Conservation (phyloP, 2,888 invertebrate genomes). For the Drosophila meridionalis region DNA sequence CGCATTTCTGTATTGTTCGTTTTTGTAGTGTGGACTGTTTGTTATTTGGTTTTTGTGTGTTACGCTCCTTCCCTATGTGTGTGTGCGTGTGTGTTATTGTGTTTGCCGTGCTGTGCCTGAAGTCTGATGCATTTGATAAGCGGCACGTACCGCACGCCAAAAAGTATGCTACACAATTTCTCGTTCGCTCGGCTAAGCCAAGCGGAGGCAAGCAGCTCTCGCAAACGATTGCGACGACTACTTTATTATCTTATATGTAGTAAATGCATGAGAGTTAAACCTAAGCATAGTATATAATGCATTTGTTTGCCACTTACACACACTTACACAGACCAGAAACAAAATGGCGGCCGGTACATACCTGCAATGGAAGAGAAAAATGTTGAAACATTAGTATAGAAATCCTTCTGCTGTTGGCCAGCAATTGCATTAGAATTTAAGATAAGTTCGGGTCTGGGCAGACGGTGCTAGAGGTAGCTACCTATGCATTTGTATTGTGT, state of each 20-base stretch:
- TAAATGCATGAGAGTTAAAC: conserved; percentile 35
- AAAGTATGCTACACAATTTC: conserved; percentile 57
- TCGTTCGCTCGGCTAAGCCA: conserved; percentile 46
- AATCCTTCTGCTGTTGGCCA: conserved; percentile 50
- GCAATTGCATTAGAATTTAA: conserved; percentile 76
- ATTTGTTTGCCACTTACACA: conserved; percentile 70
- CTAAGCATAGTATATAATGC: conserved; percentile 50
- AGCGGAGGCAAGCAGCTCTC: conserved; percentile 32
- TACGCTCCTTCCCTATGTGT: neutral
- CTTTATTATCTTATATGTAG: conserved; percentile 64
- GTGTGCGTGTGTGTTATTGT: conserved; percentile 9
- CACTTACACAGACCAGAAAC: conserved; percentile 33
- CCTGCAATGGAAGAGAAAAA: conserved; percentile 64
- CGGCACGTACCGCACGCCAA: conserved; percentile 73
- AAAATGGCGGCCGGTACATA: conserved; percentile 70
- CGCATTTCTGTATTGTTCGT: conserved; percentile 27
- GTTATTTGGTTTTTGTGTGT: conserved; percentile 17
- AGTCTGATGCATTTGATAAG: conserved; percentile 77
- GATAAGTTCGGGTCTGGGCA: conserved; percentile 58
- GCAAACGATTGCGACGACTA: conserved; percentile 59
- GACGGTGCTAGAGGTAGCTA: neutral
- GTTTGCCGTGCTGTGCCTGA: conserved; percentile 48
- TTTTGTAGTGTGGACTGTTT: conserved; percentile 26
- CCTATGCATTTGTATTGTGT: conserved; percentile 4
- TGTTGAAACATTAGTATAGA: conserved; percentile 55